Conservation (phyloP, 2,113 vertebrate genomes). For the Lampris incognitus region DNA sequence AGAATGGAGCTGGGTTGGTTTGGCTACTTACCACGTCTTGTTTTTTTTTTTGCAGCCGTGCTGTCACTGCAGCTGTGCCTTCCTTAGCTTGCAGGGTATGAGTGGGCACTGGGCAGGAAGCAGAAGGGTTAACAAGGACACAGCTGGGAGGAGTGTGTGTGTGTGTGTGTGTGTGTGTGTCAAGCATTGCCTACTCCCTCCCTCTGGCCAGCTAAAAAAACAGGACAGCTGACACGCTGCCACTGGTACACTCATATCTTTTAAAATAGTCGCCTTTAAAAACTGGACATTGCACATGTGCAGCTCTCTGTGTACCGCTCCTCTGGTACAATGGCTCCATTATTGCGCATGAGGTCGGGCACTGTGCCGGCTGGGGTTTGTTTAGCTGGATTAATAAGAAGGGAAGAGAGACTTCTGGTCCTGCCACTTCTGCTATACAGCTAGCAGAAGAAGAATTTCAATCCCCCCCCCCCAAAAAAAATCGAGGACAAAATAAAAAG, state of each 20-base stretch:
- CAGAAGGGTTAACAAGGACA: conserved; percentile 65
- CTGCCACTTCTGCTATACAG: too few species aligned
- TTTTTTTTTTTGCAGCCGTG: conserved; percentile 14
- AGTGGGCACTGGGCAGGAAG: conserved; percentile 69
- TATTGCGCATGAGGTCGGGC: neutral
- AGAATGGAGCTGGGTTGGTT: conserved; percentile 16
- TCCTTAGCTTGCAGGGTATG: conserved; percentile 40
- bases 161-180: neutral
- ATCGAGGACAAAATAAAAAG: too few species aligned
- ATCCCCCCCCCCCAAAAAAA: too few species aligned
- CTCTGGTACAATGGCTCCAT: neutral
- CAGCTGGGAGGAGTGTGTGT: conserved; percentile 58
- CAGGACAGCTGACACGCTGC: conserved; percentile 40
- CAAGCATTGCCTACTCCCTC: conserved; percentile 18
- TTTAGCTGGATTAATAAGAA: too few species aligned
- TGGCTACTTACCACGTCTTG: conserved; percentile 54
- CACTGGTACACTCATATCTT: conserved; percentile 1
- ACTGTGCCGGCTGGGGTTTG: neutral
- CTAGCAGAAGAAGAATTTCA: too few species aligned
- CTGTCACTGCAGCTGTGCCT: conserved; percentile 62
- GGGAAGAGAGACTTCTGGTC: too few species aligned
- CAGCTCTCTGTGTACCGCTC: neutral
- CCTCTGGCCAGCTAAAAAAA: conserved; percentile 44
- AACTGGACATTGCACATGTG: neutral
- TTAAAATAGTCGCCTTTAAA: neutral